Evolutionary conservation across 2,888 invertebrate genomes (phyloP), one percentile per base, ranked within the genome.

Genomic region (Protodeltote pygarga): DNA sequence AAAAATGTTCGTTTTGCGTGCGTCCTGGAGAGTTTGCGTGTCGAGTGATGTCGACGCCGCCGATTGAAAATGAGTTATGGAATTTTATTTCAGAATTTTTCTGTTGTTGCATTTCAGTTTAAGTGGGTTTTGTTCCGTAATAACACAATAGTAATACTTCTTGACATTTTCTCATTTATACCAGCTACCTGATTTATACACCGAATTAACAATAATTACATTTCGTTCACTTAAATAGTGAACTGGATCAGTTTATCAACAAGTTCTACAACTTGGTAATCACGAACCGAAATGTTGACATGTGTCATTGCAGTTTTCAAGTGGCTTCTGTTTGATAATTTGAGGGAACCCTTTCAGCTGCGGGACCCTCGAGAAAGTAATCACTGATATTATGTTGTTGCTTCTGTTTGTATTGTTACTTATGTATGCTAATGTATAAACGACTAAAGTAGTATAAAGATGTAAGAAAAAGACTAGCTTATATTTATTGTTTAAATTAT

Each of bases 1-100:
- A 89, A 92, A 90, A 91, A 92, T 91, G 90, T 85, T 86, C 90
- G 89, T 88, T 92, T 92, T 91, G 91, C 91, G 90, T 91, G 91
- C 87, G 89, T 87, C 82, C 83, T 70, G 63, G 81, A 80, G 85
- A 90, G 88, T 85, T 90, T 82, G 88, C 90, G 89, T 92, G 90
- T 83, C 77, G 87, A 84, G 83, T 82, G 86, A 85, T 77, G 85
- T 84, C 83, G 84, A 81, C 82, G 83, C 51, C 74, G 81, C 66
- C 78, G 85, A 87, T 88, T 85, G 83, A 73, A 83, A 88, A 88
- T 87, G 86, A 88, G 83, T 88, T 87, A 87, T 85, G 81, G 71
- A 83, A 79, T 85, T 83, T 78, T 78, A 71, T 80, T 85, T 80
- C 80, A 79, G 73, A 68, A 46, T 71, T 79, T 77, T 73, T 71